A percentile compares a stretch with the other conserved stretches of the same genome.
phyloP scores from a whole-genome alignment of 2,888 invertebrate species.

The Smittia sp. region DNA sequence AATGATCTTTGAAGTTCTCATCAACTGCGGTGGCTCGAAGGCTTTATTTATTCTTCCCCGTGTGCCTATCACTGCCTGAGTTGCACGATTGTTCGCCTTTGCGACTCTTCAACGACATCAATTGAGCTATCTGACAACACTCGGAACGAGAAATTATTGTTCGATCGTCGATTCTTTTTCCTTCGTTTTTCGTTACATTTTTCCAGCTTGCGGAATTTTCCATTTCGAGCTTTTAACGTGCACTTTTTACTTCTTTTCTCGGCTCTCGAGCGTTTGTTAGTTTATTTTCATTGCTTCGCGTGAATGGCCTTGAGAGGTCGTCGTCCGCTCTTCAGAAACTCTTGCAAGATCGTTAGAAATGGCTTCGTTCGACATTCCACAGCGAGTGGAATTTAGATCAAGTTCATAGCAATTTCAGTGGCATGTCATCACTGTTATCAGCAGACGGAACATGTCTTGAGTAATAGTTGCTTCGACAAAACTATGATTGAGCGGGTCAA shows the following conservation, averaged over 20 bases:
- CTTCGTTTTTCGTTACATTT: neutral
- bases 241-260: conserved; percentile 5
- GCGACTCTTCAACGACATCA: no score
- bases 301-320: conserved; percentile 35
- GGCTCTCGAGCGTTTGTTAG: neutral
- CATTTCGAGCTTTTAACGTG: neutral
- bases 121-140: neutral
- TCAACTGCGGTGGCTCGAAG: conserved; percentile 21
- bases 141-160: conserved; percentile 22
- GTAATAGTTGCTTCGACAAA: neutral
- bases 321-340: neutral
- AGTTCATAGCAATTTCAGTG: neutral
- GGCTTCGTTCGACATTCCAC: neutral
- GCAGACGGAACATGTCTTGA: neutral
- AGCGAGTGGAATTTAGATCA: neutral
- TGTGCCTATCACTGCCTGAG: neutral
- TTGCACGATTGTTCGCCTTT: conserved; percentile 17
- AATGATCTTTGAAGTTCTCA: conserved; percentile 31
- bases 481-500: neutral
- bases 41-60: conserved; percentile 15
- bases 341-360: neutral
- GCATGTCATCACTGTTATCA: neutral
- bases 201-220: neutral
- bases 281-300: conserved; percentile 10
- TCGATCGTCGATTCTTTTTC: conserved; percentile 9